phyloP scores from a whole-genome alignment of 2,888 invertebrate genomes.

The Saturnia japonica region DNA sequence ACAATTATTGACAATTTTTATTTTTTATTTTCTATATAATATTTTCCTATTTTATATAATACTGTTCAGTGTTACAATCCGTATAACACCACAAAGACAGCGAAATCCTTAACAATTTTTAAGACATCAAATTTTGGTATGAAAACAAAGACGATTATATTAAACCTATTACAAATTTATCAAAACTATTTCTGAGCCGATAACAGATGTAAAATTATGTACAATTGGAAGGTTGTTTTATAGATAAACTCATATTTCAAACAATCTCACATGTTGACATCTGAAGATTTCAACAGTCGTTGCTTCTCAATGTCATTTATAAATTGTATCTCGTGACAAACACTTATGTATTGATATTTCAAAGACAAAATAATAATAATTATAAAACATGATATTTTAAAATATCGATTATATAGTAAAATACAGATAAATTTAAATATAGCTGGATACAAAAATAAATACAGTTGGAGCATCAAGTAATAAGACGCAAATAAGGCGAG shows the following conservation, averaged over 20 bases:
- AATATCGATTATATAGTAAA: background rate
- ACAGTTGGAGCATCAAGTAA: background rate
- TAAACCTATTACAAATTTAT: background rate
- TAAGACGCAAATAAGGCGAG: background rate
- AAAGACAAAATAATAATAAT: background rate
- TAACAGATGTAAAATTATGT: background rate
- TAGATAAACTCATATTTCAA: background rate
- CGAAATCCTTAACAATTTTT: background rate
- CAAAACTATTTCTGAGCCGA: background rate
- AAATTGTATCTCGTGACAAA: no score
- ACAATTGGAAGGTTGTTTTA: background rate
- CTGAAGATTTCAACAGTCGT: background rate
- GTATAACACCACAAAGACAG: background rate
- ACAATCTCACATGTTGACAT: background rate
- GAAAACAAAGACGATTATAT: background rate
- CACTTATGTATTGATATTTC: background rate
- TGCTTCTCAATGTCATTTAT: background rate
- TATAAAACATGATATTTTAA: no score
- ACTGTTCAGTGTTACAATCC: background rate
- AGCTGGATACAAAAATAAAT: no score
- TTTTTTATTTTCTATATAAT: background rate
- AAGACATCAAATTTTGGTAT: background rate
- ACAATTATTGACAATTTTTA: no score
- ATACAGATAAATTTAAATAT: background rate
- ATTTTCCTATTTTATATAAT: background rate